Conservation (phyloP, 2,113 vertebrate genomes). For the Erpornis zantholeuca region DNA sequence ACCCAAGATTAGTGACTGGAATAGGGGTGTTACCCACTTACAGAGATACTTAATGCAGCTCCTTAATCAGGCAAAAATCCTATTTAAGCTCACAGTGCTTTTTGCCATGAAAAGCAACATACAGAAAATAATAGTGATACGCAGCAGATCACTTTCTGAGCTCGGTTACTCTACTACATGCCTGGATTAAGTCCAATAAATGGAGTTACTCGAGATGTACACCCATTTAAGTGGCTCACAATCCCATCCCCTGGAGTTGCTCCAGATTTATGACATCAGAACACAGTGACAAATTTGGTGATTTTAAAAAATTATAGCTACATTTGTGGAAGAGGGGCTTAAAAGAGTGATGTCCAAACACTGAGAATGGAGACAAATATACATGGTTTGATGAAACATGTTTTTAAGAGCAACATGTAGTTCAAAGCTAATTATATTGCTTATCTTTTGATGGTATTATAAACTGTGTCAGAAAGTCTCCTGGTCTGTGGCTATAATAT, state of each 20-base stretch:
- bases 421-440: not conserved
- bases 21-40: not conserved
- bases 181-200: conserved; percentile 49
- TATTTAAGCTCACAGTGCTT: not conserved
- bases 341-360: not conserved
- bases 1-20: conserved; percentile 1
- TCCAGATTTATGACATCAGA: conserved; percentile 19
- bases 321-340: not conserved
- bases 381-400: not conserved
- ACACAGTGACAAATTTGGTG: not conserved
- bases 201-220: conserved; percentile 47
- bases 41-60: not conserved
- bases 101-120: not conserved
- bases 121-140: not conserved
- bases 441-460: not conserved
- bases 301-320: conserved; percentile 6
- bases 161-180: conserved; percentile 17
- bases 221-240: conserved; percentile 45
- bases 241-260: conserved; percentile 6
- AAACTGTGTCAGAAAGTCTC: not conserved
- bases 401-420: not conserved
- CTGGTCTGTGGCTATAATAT: not conserved
- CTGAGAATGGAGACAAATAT: not conserved
- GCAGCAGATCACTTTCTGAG: not conserved
- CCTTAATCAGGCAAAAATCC: conserved; percentile 17